These are phyloP conservation scores for Drosophila nigritarsus DNA, from an alignment of 2,888 invertebrate genomes.

Conservation along the genomic window DNA sequence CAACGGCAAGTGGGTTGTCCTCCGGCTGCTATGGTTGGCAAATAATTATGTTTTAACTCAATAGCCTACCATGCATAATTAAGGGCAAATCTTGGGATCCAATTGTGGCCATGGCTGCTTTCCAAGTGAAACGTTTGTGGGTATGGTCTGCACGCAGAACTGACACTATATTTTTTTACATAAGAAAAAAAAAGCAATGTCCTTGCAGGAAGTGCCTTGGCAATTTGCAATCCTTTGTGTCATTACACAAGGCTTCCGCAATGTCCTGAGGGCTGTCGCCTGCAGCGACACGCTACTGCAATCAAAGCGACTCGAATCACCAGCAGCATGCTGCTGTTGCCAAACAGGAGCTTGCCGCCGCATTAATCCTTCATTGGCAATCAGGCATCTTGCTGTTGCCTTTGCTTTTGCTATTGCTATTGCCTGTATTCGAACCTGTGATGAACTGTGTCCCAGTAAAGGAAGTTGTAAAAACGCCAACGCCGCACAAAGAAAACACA, in stretches of 20 bases:
- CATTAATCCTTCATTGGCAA: conserved; percentile 80
- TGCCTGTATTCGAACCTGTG: conserved; percentile 56
- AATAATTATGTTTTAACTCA: conserved; percentile 61
- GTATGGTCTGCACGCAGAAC: conserved; percentile 14
- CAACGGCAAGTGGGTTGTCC: conserved; percentile 10
- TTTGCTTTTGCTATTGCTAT: background rate
- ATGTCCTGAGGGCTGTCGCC: conserved; percentile 53
- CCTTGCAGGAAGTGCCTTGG: conserved; percentile 75
- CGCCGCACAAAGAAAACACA: conserved; percentile 75
- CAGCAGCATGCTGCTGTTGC: conserved; percentile 37
- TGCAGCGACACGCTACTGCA: conserved; percentile 70
- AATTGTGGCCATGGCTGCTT: conserved; percentile 25
- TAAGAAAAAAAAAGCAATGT: conserved; percentile 67
- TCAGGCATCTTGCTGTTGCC: conserved; percentile 58
- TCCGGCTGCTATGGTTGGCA: conserved; percentile 28
- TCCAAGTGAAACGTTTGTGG: conserved; percentile 13
- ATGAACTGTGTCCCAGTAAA: conserved; percentile 63
- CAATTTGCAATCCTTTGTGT: conserved; percentile 84
- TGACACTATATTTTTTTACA: conserved; percentile 19
- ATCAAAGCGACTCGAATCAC: conserved; percentile 65
- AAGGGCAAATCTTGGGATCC: conserved; percentile 34
- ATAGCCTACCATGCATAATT: conserved; percentile 56
- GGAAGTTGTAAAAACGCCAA: conserved; percentile 81
- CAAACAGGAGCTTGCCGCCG: conserved; percentile 25
- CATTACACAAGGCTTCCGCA: conserved; percentile 83